Evolutionary conservation across 2,797 vertebrate genomes (phyloP).

Genomic region (Typhlichthys eigenmanni): DNA sequence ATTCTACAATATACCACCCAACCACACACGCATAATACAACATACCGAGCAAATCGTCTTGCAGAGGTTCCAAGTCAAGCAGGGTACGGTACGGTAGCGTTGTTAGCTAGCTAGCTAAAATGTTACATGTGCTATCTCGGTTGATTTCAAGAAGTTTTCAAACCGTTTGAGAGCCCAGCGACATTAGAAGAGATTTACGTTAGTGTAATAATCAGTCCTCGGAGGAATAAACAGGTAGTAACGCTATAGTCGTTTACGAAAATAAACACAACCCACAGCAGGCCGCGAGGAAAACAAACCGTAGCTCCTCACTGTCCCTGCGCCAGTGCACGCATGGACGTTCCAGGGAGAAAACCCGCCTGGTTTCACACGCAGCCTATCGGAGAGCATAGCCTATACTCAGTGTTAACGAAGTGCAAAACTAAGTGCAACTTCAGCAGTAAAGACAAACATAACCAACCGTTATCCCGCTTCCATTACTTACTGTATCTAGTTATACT

Average conservation of each 20-base stretch:
- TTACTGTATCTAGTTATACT: no score
- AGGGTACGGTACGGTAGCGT: constrained; percentile 12
- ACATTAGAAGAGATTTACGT: constrained; percentile 17
- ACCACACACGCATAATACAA: no score
- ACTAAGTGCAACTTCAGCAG: background rate
- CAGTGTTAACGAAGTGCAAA: constrained; percentile 43
- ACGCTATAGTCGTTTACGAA: constrained; percentile 27
- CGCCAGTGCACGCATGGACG: background rate
- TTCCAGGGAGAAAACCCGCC: constrained; percentile 42
- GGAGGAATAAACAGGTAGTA: constrained; percentile 17
- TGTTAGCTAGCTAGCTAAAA: constrained; percentile 40
- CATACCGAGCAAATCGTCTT: constrained; percentile 12
- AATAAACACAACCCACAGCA: constrained; percentile 34
- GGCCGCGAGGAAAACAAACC: constrained; percentile 51
- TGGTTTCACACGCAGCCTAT: constrained; percentile 40
- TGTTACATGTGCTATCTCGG: constrained; percentile 17
- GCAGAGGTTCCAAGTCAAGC: constrained; percentile 31
- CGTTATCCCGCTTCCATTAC: no score
- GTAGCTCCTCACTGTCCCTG: no score
- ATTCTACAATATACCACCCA: no score
- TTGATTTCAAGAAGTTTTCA: constrained; percentile 26
- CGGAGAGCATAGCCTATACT: constrained; percentile 1
- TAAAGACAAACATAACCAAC: no score
- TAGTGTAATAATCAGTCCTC: constrained; percentile 11
- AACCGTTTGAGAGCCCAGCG: constrained; percentile 21